A percentile compares a stretch with the other conserved stretches of the same genome.
phyloP scores from a whole-genome alignment of 2,888 invertebrate species.

The Drosophila robusta region DNA sequence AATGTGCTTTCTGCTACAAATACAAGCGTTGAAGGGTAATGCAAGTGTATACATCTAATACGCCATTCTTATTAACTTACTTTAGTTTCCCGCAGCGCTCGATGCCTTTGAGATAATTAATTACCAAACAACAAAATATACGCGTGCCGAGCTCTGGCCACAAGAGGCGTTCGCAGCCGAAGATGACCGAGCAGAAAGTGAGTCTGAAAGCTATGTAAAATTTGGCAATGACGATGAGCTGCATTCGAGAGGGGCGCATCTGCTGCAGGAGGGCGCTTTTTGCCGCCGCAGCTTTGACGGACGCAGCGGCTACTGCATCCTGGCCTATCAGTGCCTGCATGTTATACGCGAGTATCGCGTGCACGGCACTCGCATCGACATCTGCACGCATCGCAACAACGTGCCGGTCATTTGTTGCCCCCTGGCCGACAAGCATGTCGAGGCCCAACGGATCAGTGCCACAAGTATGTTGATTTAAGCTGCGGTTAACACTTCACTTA shows the following conservation, averaged over 20 bases:
- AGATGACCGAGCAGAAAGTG: background rate
- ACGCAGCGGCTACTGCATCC: constrained; percentile 82
- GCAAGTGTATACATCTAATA: background rate
- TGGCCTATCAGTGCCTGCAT: constrained; percentile 82
- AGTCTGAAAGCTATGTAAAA: constrained; percentile 48
- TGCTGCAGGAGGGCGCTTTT: constrained; percentile 78
- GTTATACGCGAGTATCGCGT: constrained; percentile 81
- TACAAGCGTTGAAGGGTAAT: constrained; percentile 24
- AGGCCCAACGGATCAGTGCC: constrained; percentile 80
- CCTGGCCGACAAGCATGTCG: constrained; percentile 75
- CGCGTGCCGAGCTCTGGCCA: constrained; percentile 50
- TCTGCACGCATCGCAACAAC: constrained; percentile 78
- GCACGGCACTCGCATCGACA: constrained; percentile 81
- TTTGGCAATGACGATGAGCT: constrained; percentile 43
- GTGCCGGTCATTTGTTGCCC: constrained; percentile 85
- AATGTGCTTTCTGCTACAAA: constrained; percentile 14
- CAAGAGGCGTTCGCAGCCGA: background rate
- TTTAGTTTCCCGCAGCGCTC: constrained; percentile 29
- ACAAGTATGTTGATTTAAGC: constrained; percentile 63
- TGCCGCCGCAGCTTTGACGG: constrained; percentile 83
- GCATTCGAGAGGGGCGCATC: background rate
- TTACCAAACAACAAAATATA: constrained; percentile 67
- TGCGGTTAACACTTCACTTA: accelerated
- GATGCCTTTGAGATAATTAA: constrained; percentile 53
- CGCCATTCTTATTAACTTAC: background rate